Base-by-base conservation (phyloP, 2,797 vertebrate genomes). In the Hybognathus amarus region DNA sequence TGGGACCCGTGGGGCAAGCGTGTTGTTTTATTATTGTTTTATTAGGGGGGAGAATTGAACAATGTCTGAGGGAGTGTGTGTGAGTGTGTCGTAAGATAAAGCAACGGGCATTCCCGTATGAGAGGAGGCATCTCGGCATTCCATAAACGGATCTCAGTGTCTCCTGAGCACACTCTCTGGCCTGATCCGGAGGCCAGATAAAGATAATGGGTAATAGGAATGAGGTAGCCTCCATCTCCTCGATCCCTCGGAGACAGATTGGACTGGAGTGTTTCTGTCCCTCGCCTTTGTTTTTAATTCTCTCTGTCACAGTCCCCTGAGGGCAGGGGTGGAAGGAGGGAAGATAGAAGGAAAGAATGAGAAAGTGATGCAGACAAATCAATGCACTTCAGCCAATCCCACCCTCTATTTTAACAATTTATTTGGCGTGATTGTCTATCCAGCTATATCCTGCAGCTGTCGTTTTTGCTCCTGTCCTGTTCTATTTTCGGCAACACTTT, bases 201-300 rank as follows among this genome's bases (percentile, higher is more conserved):
- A 95, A 92, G 91, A 92, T 96, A 96, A 96, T 97, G 93, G 95
- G 92, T 96, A 95, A 96, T 97, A 92, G 95, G 92, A 96, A 95
- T 96, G 95, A 92, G 84, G 85, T 86, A 91, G 89, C 78, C 78
- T 91, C 89, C 88, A 90, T 89, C 92, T 77, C 77, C 87, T 92
- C 92, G 89, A 89, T 91, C 86, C 92, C 92, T 92, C 87, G 87
- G 86, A 92, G 94, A 95, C 91, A 94, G 94, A 95, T 94, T 93
- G 94, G 91, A 94, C 91, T 85, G 90, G 91, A 95, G 89, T 89
- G 69, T 90, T 91, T 91, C 91, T 93, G 89, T 95, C 92, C 78
- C 85, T 33, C 75, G 83, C 80, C 90, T 94, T 94, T 95, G 93
- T 95, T 93, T 91, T 89, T 0, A 0, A 0, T 89, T 91, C 88